These are phyloP conservation scores for Dipodomys stephensi DNA, from an alignment of 2,113 vertebrate genomes.

Conservation along the genomic window DNA sequence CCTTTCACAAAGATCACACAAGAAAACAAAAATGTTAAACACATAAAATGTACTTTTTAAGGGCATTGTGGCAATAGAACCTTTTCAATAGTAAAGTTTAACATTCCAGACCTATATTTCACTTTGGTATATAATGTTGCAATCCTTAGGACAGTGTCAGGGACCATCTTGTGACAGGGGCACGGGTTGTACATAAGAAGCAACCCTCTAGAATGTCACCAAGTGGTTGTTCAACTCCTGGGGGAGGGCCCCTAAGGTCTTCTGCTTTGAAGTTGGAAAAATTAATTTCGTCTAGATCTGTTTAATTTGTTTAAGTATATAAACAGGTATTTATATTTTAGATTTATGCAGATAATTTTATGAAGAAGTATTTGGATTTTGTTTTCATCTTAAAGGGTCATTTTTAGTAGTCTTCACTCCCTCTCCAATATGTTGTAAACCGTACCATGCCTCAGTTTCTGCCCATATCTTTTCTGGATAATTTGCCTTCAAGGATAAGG, in stretches of 20 bases:
- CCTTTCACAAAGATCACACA: slow-evolving; percentile 61
- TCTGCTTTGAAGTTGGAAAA: slow-evolving; percentile 38
- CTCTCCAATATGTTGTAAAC: neutral
- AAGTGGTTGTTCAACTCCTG: neutral
- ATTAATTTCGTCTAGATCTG: slow-evolving; percentile 24
- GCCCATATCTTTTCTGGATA: neutral
- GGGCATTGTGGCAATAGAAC: slow-evolving; percentile 52
- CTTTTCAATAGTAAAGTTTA: slow-evolving; percentile 40
- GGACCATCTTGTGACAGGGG: neutral
- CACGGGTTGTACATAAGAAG: neutral
- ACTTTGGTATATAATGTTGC: slow-evolving; percentile 25
- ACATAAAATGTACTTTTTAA: slow-evolving; percentile 56
- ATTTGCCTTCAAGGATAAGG: neutral
- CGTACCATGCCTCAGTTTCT: neutral
- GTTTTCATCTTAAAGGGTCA: neutral
- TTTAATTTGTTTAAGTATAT: neutral
- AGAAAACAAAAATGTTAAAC: slow-evolving; percentile 72
- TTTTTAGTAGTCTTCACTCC: too few relatives aligned
- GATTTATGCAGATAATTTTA: neutral
- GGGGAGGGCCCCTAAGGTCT: neutral
- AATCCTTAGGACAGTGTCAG: neutral
- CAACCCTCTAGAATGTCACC: neutral
- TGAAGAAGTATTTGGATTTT: slow-evolving; percentile 31
- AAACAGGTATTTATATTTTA: neutral
- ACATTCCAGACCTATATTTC: slow-evolving; percentile 23